Conservation (phyloP, 2,113 vertebrate species). For the Boleophthalmus pectinirostris region DNA sequence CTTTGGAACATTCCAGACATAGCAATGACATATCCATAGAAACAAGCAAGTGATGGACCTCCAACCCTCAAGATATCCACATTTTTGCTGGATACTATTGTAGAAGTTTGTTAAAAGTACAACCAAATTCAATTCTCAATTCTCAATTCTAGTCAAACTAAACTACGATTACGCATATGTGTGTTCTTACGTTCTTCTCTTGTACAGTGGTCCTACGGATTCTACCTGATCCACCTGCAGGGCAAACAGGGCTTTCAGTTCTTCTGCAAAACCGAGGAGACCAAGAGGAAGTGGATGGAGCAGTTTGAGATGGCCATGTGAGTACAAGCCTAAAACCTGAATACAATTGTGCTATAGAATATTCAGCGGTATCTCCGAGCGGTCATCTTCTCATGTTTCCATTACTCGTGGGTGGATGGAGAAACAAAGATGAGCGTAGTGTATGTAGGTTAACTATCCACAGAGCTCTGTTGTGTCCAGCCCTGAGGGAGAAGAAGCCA, state of each 20-base stretch:
- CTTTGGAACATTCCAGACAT: no score
- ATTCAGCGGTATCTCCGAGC: background rate
- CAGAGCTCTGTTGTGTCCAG: background rate
- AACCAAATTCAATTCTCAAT: no score
- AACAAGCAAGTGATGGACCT: no score
- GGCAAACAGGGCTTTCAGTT: constrained; percentile 99
- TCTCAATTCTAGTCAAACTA: background rate
- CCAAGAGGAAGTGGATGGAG: constrained; percentile 99
- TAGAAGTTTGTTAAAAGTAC: no score
- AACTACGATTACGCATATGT: background rate
- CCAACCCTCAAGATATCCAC: no score
- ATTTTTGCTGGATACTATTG: no score
- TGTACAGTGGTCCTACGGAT: constrained; percentile 94
- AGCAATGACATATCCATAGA: no score
- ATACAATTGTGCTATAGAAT: background rate
- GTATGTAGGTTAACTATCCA: constrained; percentile 1
- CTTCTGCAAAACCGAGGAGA: constrained; percentile 98
- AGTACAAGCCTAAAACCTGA: constrained; percentile 55
- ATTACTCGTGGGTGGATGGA: background rate
- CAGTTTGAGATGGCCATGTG: constrained; percentile 99
- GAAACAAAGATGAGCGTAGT: background rate
- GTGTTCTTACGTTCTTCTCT: constrained; percentile 5
- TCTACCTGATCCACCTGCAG: constrained; percentile 96
- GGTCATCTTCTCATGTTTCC: background rate
- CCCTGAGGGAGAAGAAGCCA: background rate